Conservation (phyloP, 2,888 invertebrate genomes). For the Polymixis flavicincta region DNA sequence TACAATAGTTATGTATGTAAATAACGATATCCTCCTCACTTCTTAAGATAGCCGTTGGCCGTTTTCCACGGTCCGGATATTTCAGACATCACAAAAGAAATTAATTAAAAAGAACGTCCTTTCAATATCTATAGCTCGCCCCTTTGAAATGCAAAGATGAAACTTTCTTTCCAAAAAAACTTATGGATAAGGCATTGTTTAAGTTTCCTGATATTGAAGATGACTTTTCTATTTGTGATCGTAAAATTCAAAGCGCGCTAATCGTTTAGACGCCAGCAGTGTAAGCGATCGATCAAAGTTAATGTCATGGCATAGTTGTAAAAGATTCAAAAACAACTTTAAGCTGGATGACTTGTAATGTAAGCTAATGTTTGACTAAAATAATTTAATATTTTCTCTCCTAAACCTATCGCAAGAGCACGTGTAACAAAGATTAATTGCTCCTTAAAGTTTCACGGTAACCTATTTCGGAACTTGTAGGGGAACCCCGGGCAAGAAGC, state of each 20-base stretch:
- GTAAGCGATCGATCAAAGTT: constrained; percentile 31
- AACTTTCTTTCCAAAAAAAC: background rate
- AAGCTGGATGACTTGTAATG: constrained; percentile 24
- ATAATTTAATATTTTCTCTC: constrained; percentile 26
- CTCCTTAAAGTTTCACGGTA: constrained; percentile 25
- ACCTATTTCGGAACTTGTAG: constrained; percentile 55
- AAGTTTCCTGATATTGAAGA: constrained; percentile 16
- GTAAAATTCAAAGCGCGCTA: constrained; percentile 20
- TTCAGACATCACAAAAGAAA: constrained; percentile 16
- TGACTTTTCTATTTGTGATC: constrained; percentile 36
- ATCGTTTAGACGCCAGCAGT: constrained; percentile 33
- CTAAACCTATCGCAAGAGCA: constrained; percentile 20
- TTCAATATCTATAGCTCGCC: constrained; percentile 16
- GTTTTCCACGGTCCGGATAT: background rate
- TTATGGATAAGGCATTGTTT: constrained; percentile 5
- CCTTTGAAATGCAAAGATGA: constrained; percentile 35
- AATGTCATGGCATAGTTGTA: constrained; percentile 28
- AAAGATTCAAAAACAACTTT: constrained; percentile 42
- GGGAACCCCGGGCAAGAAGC: no score
- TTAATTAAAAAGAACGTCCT: constrained; percentile 21
- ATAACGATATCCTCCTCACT: background rate
- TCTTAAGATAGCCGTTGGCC: background rate
- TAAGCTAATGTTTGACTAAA: constrained; percentile 24
- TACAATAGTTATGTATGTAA: background rate
- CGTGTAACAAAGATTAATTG: constrained; percentile 58